Conservation (phyloP, 2,113 vertebrate species). For the Psittacara wagleri region DNA sequence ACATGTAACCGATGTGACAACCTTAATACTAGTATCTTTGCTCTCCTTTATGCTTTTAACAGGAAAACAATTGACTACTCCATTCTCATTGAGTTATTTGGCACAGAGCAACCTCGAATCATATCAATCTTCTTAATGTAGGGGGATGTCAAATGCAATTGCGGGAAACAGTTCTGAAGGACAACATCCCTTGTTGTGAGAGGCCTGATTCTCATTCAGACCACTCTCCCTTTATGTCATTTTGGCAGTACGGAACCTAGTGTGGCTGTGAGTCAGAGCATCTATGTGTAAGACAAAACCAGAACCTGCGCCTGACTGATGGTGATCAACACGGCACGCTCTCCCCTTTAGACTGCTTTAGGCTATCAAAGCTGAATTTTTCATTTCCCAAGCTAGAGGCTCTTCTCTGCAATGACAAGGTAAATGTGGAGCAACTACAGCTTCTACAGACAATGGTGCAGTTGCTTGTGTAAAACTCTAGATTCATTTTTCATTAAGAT, state of each 20-base stretch:
- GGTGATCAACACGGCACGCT: neutral
- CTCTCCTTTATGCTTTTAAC: neutral
- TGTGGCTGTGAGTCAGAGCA: neutral
- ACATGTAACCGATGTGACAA: neutral
- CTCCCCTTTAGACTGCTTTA: neutral
- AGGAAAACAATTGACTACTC: neutral
- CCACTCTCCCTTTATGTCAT: neutral
- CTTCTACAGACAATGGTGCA: neutral
- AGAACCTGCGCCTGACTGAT: neutral
- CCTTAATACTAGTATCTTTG: neutral
- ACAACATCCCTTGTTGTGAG: neutral
- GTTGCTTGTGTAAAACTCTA: neutral
- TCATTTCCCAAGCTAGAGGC: neutral
- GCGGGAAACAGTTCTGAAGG: neutral
- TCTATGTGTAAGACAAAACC: neutral
- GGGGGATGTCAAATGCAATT: constrained; percentile 15
- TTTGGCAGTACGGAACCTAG: neutral
- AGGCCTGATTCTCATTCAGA: neutral
- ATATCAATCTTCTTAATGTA: neutral
- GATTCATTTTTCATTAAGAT: neutral
- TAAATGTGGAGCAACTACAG: neutral
- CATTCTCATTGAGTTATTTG: neutral
- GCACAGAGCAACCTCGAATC: neutral
- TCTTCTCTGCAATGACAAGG: neutral
- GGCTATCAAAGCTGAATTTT: neutral